Evolutionary conservation across 2,888 invertebrate genomes (phyloP), one percentile per base, ranked within the genome.

Genomic region (Brachyptera putata): DNA sequence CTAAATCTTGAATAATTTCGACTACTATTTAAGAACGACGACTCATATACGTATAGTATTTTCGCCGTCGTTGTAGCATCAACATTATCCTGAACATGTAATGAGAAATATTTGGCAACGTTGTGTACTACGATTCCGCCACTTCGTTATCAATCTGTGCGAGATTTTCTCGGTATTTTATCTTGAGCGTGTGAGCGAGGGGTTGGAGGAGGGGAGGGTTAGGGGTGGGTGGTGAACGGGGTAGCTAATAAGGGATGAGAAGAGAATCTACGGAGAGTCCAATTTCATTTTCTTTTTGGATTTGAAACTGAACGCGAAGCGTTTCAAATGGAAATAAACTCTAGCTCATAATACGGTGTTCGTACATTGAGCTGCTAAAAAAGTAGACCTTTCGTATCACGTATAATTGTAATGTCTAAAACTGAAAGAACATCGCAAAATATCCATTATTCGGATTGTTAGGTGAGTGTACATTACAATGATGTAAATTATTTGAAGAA

Each of bases 211-310:
- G 41, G 37, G 41, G 41, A 16, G 18, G n/a, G n/a, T n/a, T n/a
- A 11, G 30, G 5, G 30, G 5, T 7, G 30, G 11, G 11, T 30
- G 11, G 30, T 5, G 30, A 30, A 30, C 30, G n/a, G 24, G 22
- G 46, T 46, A 46, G 24, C 46, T 46, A 46, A 46, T 46, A 46
- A 46, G 46, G 46, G 46, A 46, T 46, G 46, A 46, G 46, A 24
- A 21, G n/a, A n/a, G n/a, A n/a, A 21, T 46, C 24, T 46, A 24
- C 24, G 3, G n/a, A 24, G 46, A 46, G 22, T 46, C 46, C 46
- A 24, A 46, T 46, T 46, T 24, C 24, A n/a, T n/a, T n/a, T 7
- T 21, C 46, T 24, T n/a, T 24, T 24, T n/a, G 46, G 46, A 24
- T 24, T 22, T 21, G 46, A 46, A 46, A 46, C 22, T 21, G 46